These are phyloP conservation scores for Scomber scombrus DNA, from an alignment of 2,113 vertebrate species.

Conservation along the genomic window DNA sequence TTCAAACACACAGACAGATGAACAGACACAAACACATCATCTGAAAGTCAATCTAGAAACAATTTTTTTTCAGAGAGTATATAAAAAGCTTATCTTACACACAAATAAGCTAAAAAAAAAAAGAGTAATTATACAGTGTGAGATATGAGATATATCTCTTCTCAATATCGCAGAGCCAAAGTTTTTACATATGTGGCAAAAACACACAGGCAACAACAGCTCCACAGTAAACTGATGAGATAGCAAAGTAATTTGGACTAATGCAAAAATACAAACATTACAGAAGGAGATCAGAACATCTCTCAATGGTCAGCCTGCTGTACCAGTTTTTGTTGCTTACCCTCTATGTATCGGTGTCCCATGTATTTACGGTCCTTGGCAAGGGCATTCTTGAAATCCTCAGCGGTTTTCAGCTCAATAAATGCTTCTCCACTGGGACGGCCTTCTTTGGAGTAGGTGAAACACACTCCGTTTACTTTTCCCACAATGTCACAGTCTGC, in stretches of 20 bases:
- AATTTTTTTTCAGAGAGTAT: not conserved
- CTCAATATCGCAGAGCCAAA: not conserved
- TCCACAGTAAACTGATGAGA: not conserved
- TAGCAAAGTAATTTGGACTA: not conserved
- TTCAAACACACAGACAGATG: constrained; percentile 35
- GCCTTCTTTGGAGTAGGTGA: constrained; percentile 89
- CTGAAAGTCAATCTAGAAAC: not conserved
- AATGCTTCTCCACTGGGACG: constrained; percentile 89
- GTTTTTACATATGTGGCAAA: not conserved
- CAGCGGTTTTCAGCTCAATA: constrained; percentile 85
- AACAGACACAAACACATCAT: constrained; percentile 10
- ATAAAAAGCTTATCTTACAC: not conserved
- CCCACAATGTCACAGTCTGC: constrained; percentile 87
- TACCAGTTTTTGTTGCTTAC: constrained; percentile 61
- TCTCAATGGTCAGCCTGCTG: not conserved
- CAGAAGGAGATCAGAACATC: not conserved
- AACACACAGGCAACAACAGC: not conserved
- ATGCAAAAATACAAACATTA: not conserved
- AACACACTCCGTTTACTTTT: constrained; percentile 86
- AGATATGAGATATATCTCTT: not conserved
- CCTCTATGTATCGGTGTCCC: constrained; percentile 90
- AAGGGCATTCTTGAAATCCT: constrained; percentile 88
- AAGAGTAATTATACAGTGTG: not conserved
- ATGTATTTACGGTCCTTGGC: constrained; percentile 90
- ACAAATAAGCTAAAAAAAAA: not conserved